Evolutionary conservation across 1,140 invertebrate species (phyloP), one percentile per base, ranked within the genome.

Genomic region (Adoxophyes honmai): DNA sequence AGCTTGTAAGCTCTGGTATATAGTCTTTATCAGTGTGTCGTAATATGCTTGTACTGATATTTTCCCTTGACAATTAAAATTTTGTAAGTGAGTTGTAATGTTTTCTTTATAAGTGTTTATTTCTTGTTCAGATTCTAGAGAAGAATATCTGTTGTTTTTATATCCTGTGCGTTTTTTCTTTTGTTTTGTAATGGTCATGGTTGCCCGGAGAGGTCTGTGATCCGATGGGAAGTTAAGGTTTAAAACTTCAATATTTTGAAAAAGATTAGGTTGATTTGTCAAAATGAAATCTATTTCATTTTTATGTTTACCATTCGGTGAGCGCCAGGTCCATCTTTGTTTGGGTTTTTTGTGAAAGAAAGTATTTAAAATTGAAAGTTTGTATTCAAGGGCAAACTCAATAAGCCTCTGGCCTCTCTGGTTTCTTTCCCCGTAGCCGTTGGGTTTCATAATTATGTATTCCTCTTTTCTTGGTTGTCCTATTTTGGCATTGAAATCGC

Each of bases 401-500:
- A 36, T 10, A 3, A 36, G 42, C 37, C 39, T 55, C 8, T 58
- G 6, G 9, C 60, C 55, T 21, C 60, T 57, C 8, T 2, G 4
- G 36, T 58, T 62, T 11, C 55, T 38, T 9, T 35, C 7, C 8
- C 52, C 55, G 4, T 55, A 54, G 8, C 55, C 9, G 9, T 36
- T 4, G 3, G 3, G 3, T 36, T 9, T 9, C 1, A 9, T 9
- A 10, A 36, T 9, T 10, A 4, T 9, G n/a, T 11, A 4, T 9
- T 36, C 34, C 1, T 54, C 8, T 5, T 13, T 0, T 35, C 10
- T 18, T 1, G 35, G 28, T 38, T 28, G 7, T 0, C 62, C 53
- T 8, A 59, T 48, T 55, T 64, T 59, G 13, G 53, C 54, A 34
- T 64, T 64, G 11, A 59, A 57, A 28, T 59, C 62, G 8, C 58